Evolutionary conservation across 2,797 vertebrate genomes (phyloP).

Genomic region (Notamacropus eugenii): DNA sequence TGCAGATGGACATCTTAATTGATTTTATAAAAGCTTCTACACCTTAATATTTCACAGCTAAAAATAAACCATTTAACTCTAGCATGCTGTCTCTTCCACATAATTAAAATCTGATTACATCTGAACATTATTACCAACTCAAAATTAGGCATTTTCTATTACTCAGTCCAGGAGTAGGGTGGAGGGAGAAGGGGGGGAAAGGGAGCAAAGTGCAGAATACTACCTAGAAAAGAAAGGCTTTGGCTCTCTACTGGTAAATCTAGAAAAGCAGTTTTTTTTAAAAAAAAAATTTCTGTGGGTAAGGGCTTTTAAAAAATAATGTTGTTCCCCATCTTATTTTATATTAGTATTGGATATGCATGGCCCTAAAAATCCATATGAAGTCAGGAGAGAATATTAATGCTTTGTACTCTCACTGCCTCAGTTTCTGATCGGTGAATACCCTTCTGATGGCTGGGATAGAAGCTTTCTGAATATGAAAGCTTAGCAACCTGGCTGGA

Average conservation of each 20-base stretch:
- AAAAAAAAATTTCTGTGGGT: not conserved
- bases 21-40: conserved; percentile 51
- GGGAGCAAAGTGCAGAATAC: not conserved
- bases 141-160: conserved; percentile 50
- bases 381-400: conserved; percentile 61
- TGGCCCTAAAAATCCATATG: conserved; percentile 62
- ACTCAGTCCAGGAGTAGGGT: not conserved
- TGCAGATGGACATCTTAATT: conserved; percentile 57
- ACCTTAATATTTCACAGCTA: conserved; percentile 55
- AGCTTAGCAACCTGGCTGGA: not conserved
- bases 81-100: conserved; percentile 11
- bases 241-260: not conserved
- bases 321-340: conserved; percentile 51
- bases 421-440: conserved; percentile 44
- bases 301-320: conserved; percentile 16
- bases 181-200: not conserved
- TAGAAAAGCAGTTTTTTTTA: not conserved
- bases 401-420: conserved; percentile 32
- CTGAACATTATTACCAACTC: conserved; percentile 17
- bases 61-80: conserved; percentile 49
- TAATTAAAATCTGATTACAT: conserved; percentile 54
- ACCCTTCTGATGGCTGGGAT: not conserved
- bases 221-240: not conserved
- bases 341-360: conserved; percentile 61
- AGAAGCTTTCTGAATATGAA: conserved; percentile 14